Evolutionary conservation across 2,888 invertebrate species (phyloP).

Genomic region (Sepioteuthis lessoniana): DNA sequence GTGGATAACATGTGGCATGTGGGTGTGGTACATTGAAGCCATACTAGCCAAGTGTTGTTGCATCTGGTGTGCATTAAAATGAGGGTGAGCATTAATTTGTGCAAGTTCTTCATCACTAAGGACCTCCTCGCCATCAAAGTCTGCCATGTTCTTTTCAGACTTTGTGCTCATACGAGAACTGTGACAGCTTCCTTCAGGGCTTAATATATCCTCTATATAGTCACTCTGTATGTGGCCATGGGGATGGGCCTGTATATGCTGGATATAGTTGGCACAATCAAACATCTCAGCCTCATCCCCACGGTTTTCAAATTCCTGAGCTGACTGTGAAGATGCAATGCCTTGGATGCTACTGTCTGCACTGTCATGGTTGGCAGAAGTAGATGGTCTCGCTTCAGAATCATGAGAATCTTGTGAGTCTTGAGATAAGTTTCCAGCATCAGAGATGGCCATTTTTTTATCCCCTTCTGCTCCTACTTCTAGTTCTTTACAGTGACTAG

Average conservation of each 20-base stretch:
- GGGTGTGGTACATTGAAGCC: conserved; percentile 73
- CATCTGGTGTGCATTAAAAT: conserved; percentile 68
- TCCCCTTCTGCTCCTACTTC: conserved; percentile 37
- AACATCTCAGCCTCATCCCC: conserved; percentile 59
- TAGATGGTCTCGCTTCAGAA: conserved; percentile 48
- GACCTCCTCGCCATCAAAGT: conserved; percentile 85
- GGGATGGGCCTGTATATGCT: conserved; percentile 53
- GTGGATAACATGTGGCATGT: conserved; percentile 66
- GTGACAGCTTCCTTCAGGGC: conserved; percentile 83
- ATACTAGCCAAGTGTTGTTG: conserved; percentile 74
- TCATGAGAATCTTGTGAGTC: conserved; percentile 49
- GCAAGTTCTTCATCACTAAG: conserved; percentile 73
- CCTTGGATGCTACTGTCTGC: conserved; percentile 48
- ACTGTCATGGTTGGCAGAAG: conserved; percentile 38
- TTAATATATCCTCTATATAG: conserved; percentile 80
- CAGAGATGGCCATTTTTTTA: conserved; percentile 50
- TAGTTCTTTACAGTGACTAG: conserved; percentile 44
- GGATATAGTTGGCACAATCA: conserved; percentile 58
- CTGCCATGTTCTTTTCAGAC: conserved; percentile 94
- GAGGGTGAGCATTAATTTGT: conserved; percentile 69
- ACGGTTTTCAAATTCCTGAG: conserved; percentile 49
- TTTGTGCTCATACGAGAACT: conserved; percentile 94
- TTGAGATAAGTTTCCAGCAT: conserved; percentile 50
- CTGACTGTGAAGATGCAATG: conserved; percentile 42
- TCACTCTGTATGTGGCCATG: conserved; percentile 76